Conservation (phyloP, 1,140 invertebrate genomes). For the Drosophila sechellia region DNA sequence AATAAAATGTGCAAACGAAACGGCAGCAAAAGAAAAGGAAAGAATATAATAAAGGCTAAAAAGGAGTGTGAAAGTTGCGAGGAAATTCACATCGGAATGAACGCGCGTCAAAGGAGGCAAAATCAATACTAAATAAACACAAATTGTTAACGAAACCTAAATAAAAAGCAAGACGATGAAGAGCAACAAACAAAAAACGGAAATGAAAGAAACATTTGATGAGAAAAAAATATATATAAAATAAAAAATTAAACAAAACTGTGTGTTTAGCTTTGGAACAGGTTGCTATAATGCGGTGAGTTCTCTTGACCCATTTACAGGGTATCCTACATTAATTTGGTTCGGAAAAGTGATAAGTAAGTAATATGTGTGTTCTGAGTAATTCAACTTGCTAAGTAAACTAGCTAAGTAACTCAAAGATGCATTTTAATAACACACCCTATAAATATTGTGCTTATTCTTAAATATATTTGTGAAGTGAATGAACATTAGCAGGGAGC, state of each 20-base stretch:
- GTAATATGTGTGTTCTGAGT: no score
- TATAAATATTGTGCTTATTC: neutral
- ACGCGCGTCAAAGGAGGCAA: slow-evolving; percentile 23
- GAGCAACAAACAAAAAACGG: slow-evolving; percentile 56
- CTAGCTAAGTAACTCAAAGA: neutral
- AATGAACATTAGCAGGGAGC: slow-evolving; percentile 16
- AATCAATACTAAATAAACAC: slow-evolving; percentile 68
- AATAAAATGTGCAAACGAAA: slow-evolving; percentile 29
- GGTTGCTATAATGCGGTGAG: neutral
- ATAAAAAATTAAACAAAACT: slow-evolving; percentile 50
- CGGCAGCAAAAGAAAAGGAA: slow-evolving; percentile 10
- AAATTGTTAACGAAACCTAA: slow-evolving; percentile 75
- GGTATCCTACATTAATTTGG: no score
- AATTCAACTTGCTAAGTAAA: neutral
- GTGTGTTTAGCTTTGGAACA: slow-evolving; percentile 12
- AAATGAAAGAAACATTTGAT: slow-evolving; percentile 66
- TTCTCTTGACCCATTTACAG: neutral
- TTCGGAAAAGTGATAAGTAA: no score
- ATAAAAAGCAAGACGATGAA: slow-evolving; percentile 48
- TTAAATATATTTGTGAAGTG: neutral
- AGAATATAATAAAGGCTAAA: slow-evolving; percentile 23
- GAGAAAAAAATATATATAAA: slow-evolving; percentile 68
- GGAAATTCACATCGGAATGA: slow-evolving; percentile 3
- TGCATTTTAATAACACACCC: no score
- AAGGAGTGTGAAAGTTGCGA: neutral